Conservation (phyloP, 1,140 invertebrate species). For the Pachypeltis micranthus region DNA sequence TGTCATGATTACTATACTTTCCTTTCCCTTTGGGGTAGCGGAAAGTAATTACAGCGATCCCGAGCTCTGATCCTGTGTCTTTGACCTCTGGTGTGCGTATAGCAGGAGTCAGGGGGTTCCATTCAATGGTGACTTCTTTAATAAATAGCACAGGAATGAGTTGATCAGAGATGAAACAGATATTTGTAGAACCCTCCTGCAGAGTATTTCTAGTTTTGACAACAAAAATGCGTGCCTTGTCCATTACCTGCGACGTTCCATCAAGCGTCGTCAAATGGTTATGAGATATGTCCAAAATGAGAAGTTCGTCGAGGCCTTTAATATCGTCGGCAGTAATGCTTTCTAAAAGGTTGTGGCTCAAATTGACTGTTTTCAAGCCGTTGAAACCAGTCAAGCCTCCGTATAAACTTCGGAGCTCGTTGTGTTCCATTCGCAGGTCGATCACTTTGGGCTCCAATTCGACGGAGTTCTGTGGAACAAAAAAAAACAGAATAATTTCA, state of each 20-base stretch:
- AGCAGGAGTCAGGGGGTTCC: too few relatives aligned
- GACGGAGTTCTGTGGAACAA: constrained; percentile 48
- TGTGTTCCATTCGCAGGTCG: constrained; percentile 58
- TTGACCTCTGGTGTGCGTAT: too few relatives aligned
- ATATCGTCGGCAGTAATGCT: constrained; percentile 59
- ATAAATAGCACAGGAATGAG: too few relatives aligned
- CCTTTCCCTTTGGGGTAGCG: too few relatives aligned
- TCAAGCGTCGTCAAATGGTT: constrained; percentile 62
- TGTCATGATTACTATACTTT: too few relatives aligned
- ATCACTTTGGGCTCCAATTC: constrained; percentile 54
- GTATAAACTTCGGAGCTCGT: constrained; percentile 52
- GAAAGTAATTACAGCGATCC: too few relatives aligned
- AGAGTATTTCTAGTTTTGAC: too few relatives aligned
- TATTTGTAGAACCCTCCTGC: too few relatives aligned
- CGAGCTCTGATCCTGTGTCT: too few relatives aligned
- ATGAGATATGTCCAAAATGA: constrained; percentile 58
- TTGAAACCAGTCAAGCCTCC: constrained; percentile 58
- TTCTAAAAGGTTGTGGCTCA: constrained; percentile 59
- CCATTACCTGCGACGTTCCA: constrained; percentile 68
- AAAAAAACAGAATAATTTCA: constrained; percentile 12
- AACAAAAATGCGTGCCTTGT: too few relatives aligned
- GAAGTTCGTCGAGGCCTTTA: constrained; percentile 54
- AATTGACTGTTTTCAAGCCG: constrained; percentile 52
- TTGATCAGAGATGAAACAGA: too few relatives aligned
- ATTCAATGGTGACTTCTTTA: too few relatives aligned